Percentiles rank a stretch among this genome's conserved stretches.
Evolutionary conservation across 2,113 vertebrate genomes (phyloP).

Genomic region (Amblyornis subalaris): DNA sequence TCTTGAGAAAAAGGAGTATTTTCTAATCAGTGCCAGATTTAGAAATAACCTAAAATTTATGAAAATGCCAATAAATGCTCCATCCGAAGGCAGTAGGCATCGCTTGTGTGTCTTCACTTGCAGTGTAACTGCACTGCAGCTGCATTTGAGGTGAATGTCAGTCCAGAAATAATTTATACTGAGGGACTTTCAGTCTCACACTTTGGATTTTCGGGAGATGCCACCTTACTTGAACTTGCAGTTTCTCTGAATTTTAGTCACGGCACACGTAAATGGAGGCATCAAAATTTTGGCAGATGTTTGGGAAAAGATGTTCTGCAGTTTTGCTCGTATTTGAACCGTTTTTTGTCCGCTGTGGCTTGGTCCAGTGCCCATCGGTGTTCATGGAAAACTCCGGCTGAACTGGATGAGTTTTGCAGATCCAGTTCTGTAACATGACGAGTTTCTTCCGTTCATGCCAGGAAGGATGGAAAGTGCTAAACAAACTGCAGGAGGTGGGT

Average conservation of each 20-base stretch:
- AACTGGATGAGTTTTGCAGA: constrained; percentile 38
- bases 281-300: not conserved
- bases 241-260: not conserved
- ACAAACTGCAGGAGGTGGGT: not conserved
- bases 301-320: constrained; percentile 19
- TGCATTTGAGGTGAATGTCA: not conserved
- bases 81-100: not conserved
- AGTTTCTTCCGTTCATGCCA: not conserved
- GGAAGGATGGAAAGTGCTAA: not conserved
- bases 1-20: not conserved
- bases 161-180: not conserved
- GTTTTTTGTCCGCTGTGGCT: not conserved
- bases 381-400: constrained; percentile 46
- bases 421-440: not conserved
- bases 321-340: constrained; percentile 7
- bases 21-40: not conserved
- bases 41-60: not conserved
- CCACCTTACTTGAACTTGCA: not conserved
- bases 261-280: not conserved
- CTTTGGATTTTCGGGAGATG: not conserved
- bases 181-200: not conserved
- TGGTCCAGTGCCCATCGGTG: not conserved
- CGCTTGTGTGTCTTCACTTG: fast-evolving
- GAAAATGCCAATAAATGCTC: not conserved
- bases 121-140: not conserved